These are phyloP conservation scores for Venustaconcha ellipsiformis DNA, from an alignment of 1,140 invertebrate genomes.

Conservation along the genomic window DNA sequence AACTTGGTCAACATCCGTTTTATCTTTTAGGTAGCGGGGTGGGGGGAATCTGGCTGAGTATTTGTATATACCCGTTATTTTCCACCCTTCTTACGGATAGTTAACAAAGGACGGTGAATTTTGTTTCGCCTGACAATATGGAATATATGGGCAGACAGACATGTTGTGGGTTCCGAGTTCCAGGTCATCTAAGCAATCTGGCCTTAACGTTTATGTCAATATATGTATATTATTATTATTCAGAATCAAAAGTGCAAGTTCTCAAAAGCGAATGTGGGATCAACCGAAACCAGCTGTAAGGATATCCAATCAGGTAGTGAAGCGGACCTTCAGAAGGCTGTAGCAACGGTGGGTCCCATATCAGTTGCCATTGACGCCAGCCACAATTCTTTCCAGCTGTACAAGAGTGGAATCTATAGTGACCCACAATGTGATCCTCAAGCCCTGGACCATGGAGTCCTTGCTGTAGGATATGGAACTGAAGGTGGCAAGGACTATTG, in stretches of 20 bases:
- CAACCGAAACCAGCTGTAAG: slow-evolving; percentile 51
- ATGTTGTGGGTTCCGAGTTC: too few relatives aligned
- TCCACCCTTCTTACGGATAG: too few relatives aligned
- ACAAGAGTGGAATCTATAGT: slow-evolving; percentile 56
- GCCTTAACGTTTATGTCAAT: too few relatives aligned
- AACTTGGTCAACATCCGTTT: too few relatives aligned
- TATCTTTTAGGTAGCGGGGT: too few relatives aligned
- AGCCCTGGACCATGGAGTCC: slow-evolving; percentile 84
- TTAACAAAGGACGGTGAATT: too few relatives aligned
- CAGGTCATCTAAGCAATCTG: too few relatives aligned
- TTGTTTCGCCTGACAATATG: too few relatives aligned
- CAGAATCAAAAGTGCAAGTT: slow-evolving; percentile 73
- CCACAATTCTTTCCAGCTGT: slow-evolving; percentile 51
- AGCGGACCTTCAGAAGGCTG: slow-evolving; percentile 61
- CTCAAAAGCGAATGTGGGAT: slow-evolving; percentile 39
- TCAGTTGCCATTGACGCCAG: slow-evolving; percentile 71
- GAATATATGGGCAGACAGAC: too few relatives aligned
- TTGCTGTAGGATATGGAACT: slow-evolving; percentile 83
- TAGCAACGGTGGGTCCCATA: slow-evolving; percentile 68
- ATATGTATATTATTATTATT: too few relatives aligned
- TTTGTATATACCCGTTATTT: too few relatives aligned
- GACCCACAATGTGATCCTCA: slow-evolving; percentile 25
- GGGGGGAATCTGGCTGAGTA: too few relatives aligned
- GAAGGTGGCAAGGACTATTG: slow-evolving; percentile 36
- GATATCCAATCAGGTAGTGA: slow-evolving; percentile 54